Conservation (phyloP, 2,888 invertebrate genomes). For the Sicus ferrugineus region DNA sequence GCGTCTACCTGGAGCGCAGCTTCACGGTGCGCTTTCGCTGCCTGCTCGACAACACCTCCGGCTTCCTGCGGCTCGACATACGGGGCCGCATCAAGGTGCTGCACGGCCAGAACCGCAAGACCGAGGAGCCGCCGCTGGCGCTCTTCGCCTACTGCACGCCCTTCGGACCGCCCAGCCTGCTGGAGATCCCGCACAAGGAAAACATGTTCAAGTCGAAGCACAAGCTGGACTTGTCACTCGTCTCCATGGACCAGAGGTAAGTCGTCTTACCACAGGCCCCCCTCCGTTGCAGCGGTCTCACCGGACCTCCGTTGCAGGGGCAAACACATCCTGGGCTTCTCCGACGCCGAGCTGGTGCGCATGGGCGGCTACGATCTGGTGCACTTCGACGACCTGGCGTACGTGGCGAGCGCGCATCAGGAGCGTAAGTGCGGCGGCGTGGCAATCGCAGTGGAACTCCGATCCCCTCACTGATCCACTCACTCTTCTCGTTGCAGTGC, state of each 20-base stretch:
- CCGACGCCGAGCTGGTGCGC: slow-evolving; percentile 88
- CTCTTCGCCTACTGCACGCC: slow-evolving; percentile 98
- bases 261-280: background rate
- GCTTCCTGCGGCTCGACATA: slow-evolving; percentile 97
- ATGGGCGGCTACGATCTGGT: slow-evolving; percentile 98
- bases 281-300: background rate
- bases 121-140: slow-evolving; percentile 92
- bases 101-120: slow-evolving; percentile 95
- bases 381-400: slow-evolving; percentile 96
- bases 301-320: slow-evolving; percentile 71
- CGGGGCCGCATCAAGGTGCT: slow-evolving; percentile 95
- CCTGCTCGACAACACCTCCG: slow-evolving; percentile 98
- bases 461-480: background rate
- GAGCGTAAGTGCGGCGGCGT: slow-evolving; percentile 81
- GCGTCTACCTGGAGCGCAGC: slow-evolving; percentile 88
- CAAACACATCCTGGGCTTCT: slow-evolving; percentile 92
- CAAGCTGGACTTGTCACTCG: slow-evolving; percentile 93
- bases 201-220: slow-evolving; percentile 99
- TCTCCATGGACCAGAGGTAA: slow-evolving; percentile 96
- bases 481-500: slow-evolving; percentile 70
- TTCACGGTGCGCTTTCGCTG: slow-evolving; percentile 99
- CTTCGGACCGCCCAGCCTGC: slow-evolving; percentile 95
- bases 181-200: slow-evolving; percentile 98
- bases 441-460: background rate
- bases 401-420: slow-evolving; percentile 98